Base-by-base conservation (phyloP, 2,797 vertebrate species). In the Nyctibius grandis region DNA sequence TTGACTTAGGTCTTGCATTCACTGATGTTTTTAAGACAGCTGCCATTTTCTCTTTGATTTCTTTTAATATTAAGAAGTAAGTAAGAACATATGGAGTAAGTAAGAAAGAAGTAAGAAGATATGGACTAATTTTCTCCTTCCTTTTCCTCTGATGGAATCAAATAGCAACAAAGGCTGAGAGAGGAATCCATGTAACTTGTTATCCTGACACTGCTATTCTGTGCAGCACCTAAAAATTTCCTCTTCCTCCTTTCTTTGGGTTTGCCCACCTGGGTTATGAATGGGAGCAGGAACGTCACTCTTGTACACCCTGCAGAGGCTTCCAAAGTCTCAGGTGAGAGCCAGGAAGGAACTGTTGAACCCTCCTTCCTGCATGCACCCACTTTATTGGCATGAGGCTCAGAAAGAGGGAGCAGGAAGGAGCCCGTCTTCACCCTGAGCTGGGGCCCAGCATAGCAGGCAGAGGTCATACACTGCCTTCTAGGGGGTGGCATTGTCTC, bases 391-490 rank as follows among this genome's bases (percentile, higher is more conserved):
- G 6, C 1, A 4, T 29, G 48, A 67, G 34, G 11, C 5, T 63
- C 18, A 36, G 20, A 31, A 77, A 68, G n/a, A 63, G 6, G 7
- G 14, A 63, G 9, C 5, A 68, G n/a, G 31, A 85, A 63, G 54
- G 14, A 72, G 3, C 2, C 5, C 40, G 38, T 51, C 44, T 56
- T 63, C 18, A 45, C 12, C 10, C 8, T 0, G 2, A 21, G 7
- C 8, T 70, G 31, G 12, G 19, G 12, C 9, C 9, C 44, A 47
- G 19, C 21, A 40, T 5, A 53, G 14, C 47, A 29, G 25, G n/a
- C 21, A 67, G 38, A 74, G 15, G 23, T 56, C 40, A 31, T 3
- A 34, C 4, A 7, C 8, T 64, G 4, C 7, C 29, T 78, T 54
- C 29, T 45, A 26, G 25, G 17, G 18, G 4, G 19, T 33, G 34